These are phyloP conservation scores for Oryzias curvinotus DNA, from an alignment of 2,113 vertebrate species.

Conservation along the genomic window DNA sequence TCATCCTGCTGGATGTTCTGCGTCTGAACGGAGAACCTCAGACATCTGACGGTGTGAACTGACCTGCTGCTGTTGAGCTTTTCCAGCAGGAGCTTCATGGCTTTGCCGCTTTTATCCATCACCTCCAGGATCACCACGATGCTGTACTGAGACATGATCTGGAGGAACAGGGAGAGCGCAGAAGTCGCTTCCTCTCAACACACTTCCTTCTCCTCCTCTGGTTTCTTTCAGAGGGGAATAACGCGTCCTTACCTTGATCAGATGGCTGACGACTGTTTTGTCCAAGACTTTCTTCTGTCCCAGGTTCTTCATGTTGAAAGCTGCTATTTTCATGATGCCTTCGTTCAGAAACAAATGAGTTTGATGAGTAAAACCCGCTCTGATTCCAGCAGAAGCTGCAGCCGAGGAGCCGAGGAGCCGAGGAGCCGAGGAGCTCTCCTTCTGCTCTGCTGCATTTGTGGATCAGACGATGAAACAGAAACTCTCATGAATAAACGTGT, in stretches of 20 bases:
- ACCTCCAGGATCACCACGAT: conserved; percentile 53
- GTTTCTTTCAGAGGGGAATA: too few species aligned
- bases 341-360: neutral
- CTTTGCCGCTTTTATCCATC: conserved; percentile 35
- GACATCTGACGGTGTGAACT: neutral
- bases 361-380: too few species aligned
- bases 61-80: conserved; percentile 41
- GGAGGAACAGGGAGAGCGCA: neutral
- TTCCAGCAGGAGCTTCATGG: conserved; percentile 6
- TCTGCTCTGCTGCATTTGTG: too few species aligned
- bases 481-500: too few species aligned
- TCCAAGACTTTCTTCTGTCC: conserved; percentile 53
- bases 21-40: too few species aligned
- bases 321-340: conserved; percentile 69
- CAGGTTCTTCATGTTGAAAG: conserved; percentile 62
- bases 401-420: too few species aligned
- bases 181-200: neutral
- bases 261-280: neutral
- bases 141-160: conserved; percentile 57
- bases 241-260: conserved; percentile 49
- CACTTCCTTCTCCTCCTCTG: neutral
- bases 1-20: too few species aligned
- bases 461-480: too few species aligned
- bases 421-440: too few species aligned
- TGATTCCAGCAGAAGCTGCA: too few species aligned